A percentile compares a stretch with the other conserved stretches of the same genome.
phyloP scores from a whole-genome alignment of 2,113 vertebrate genomes.

The Macaca fascicularis region T2T-MFA8v1.1 NC_088388.1:77888501-77889000 shows the following conservation, averaged over 20 bases:
- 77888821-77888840: background rate
- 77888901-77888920: background rate
- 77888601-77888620: background rate
- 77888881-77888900: background rate
- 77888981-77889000: background rate
- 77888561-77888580: background rate
- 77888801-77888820: background rate
- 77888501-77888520: background rate
- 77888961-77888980: background rate
- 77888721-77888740: slow-evolving; percentile 79
- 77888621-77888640: background rate
- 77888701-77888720: slow-evolving; percentile 73
- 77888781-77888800: background rate
- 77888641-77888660: background rate
- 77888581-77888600: slow-evolving; percentile 36
- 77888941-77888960: background rate
- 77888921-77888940: background rate
- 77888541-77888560: background rate
- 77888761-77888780: background rate
- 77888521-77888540: background rate
- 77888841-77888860: background rate
- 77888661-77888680: slow-evolving; percentile 74
- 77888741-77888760: background rate
- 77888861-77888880: too few relatives aligned
- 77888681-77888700: slow-evolving; percentile 42